These are phyloP conservation scores for Stenodera caucasica DNA, from an alignment of 2,888 invertebrate genomes.

Conservation along the genomic window DNA sequence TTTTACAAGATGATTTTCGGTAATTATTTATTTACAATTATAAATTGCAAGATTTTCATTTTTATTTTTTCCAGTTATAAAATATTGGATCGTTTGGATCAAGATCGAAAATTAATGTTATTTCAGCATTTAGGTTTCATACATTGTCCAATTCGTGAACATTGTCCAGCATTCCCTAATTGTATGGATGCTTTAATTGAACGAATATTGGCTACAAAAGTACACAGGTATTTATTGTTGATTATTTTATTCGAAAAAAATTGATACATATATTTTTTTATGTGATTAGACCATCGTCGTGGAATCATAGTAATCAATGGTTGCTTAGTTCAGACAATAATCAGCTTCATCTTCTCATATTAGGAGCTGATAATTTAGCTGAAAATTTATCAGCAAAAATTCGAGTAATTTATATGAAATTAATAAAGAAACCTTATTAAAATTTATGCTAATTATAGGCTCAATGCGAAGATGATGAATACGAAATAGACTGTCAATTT, in stretches of 20 bases:
- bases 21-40: conserved; percentile 47
- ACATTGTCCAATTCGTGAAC: conserved; percentile 91
- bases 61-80: conserved; percentile 71
- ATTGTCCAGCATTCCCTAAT: conserved; percentile 87
- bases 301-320: conserved; percentile 68
- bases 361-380: conserved; percentile 85
- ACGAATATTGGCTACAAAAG: conserved; percentile 68
- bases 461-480: conserved; percentile 86
- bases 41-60: background rate
- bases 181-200: conserved; percentile 80
- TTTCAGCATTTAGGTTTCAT: conserved; percentile 95
- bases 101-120: conserved; percentile 91
- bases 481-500: conserved; percentile 74
- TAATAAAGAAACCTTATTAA: conserved; percentile 9
- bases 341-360: conserved; percentile 83
- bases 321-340: conserved; percentile 67
- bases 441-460: conserved; percentile 57
- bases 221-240: conserved; percentile 58
- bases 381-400: conserved; percentile 86
- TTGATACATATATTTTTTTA: conserved; percentile 21
- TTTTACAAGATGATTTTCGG: conserved; percentile 90
- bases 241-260: background rate
- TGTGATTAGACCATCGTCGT: conserved; percentile 61
- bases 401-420: conserved; percentile 56
- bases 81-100: conserved; percentile 89